Conservation (phyloP, 2,888 invertebrate genomes). For the Macrosoma leucophasiata region DNA sequence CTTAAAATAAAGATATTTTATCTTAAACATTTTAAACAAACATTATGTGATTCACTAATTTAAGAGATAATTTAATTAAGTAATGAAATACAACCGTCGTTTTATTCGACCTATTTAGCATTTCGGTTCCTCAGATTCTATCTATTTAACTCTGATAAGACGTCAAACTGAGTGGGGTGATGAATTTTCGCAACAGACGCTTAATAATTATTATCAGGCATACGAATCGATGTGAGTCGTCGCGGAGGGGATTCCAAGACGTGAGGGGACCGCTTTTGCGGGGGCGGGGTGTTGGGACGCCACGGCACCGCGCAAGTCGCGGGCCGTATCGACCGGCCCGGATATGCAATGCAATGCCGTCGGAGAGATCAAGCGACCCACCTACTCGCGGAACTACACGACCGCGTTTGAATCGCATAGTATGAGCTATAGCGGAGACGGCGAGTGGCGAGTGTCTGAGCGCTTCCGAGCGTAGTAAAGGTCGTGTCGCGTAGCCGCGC, state of each 20-base stretch:
- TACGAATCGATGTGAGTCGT: slow-evolving; percentile 63
- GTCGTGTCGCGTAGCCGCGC: slow-evolving; percentile 17
- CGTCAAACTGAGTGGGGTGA: slow-evolving; percentile 9
- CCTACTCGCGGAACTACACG: slow-evolving; percentile 47
- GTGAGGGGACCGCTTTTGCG: slow-evolving; percentile 37
- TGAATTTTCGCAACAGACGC: slow-evolving; percentile 29
- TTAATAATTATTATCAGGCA: slow-evolving; percentile 56
- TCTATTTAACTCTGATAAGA: too few species aligned
- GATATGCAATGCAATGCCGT: slow-evolving; percentile 65
- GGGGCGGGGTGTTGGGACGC: slow-evolving; percentile 46
- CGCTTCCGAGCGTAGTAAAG: too few species aligned
- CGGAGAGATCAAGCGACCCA: slow-evolving; percentile 57
- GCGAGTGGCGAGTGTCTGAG: slow-evolving; percentile 23
- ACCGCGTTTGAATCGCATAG: slow-evolving; percentile 33
- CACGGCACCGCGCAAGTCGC: slow-evolving; percentile 66
- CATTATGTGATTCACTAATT: too few species aligned
- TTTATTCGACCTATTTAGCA: too few species aligned
- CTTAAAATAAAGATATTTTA: too few species aligned
- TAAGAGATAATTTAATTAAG: too few species aligned
- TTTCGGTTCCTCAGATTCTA: too few species aligned
- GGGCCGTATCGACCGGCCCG: slow-evolving; percentile 70
- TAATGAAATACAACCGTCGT: too few species aligned
- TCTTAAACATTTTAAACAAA: too few species aligned
- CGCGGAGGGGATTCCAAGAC: slow-evolving; percentile 39
- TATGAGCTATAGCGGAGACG: slow-evolving; percentile 20